These are phyloP conservation scores for Manis pentadactyla DNA, from an alignment of 2,797 vertebrate genomes.

Conservation along the genomic window DNA sequence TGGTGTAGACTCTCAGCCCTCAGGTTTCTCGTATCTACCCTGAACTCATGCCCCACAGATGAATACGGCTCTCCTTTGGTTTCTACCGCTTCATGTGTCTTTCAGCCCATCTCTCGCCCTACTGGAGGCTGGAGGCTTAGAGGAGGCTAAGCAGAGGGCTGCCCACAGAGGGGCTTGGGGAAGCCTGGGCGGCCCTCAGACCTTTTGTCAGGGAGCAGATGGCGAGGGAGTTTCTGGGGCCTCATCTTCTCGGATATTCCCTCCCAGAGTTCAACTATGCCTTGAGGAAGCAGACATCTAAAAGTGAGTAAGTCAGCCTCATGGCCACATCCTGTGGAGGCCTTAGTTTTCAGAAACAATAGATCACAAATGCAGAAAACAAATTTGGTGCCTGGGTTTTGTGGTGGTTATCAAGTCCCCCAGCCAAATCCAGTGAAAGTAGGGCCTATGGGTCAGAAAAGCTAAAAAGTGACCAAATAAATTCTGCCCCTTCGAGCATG, in stretches of 20 bases:
- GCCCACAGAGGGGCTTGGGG: neutral
- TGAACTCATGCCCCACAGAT: fast-evolving
- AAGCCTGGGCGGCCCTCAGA: fast-evolving
- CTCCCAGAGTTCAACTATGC: neutral
- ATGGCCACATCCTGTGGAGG: neutral
- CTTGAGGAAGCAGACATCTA: neutral
- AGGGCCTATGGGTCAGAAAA: neutral
- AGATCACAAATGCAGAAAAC: neutral
- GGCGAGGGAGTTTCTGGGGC: neutral
- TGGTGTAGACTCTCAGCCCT: neutral
- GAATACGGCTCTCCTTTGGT: neutral
- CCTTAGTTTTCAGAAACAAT: neutral
- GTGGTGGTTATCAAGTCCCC: neutral
- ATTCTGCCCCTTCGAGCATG: neutral
- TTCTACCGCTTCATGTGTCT: neutral
- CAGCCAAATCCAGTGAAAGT: neutral
- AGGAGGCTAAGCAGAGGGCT: neutral
- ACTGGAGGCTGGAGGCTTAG: neutral
- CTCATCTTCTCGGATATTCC: neutral
- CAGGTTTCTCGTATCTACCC: neutral
- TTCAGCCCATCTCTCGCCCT: neutral
- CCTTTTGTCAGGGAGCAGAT: neutral
- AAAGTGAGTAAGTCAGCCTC: neutral
- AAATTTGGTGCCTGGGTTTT: neutral
- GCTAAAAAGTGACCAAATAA: neutral